Evolutionary conservation across 37 sponge, comb jelly and placozoan genomes (phyloP), one percentile per base, ranked within the genome.

Genomic region (Chondrilla cf. caribensis): DNA sequence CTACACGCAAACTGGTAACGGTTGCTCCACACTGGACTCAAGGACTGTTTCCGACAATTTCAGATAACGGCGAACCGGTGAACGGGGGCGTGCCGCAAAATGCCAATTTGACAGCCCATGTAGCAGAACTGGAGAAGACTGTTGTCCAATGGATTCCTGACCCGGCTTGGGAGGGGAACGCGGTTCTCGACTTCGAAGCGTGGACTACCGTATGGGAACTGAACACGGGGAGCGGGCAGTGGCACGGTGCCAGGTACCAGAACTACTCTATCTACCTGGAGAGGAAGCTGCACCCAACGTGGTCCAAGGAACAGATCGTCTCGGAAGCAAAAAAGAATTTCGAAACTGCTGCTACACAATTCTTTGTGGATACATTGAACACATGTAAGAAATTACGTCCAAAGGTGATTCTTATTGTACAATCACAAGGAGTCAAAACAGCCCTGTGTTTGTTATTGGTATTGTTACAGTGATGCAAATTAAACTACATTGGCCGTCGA

Each of bases 171-270:
- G 40, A 36, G 18, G 84, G 84, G n/a, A 73, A 83, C 71, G 84
- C 84, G 26, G 84, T 83, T 21, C 84, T 83, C 33, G 84, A 83
- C 77, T 83, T 83, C 31, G 84, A 83, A 25, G 58, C 75, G 14
- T 83, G 84, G 84, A 83, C 84, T 18, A 83, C 84, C 15, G 84
- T 83, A 28, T 83, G 84, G 84, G 84, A 83, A 22, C 43, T 83
- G 15, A 83, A 83, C 41, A 75, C 58, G 1, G 76, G 41, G 11
- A 42, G 51, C 36, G 84, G 77, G 0, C 15, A 58, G 24, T 83
- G 84, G 84, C 84, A 83, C 76, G 33, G 84, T 58, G 14, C 0
- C 8, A 33, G 77, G 35, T 83, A 83, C 43, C 77, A 60, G 14
- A 75, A 83, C 38, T 83, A 83, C 60, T 83, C 84, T 18, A 58